Conservation (phyloP, 2,797 vertebrate genomes). For the Pygocentrus nattereri region DNA sequence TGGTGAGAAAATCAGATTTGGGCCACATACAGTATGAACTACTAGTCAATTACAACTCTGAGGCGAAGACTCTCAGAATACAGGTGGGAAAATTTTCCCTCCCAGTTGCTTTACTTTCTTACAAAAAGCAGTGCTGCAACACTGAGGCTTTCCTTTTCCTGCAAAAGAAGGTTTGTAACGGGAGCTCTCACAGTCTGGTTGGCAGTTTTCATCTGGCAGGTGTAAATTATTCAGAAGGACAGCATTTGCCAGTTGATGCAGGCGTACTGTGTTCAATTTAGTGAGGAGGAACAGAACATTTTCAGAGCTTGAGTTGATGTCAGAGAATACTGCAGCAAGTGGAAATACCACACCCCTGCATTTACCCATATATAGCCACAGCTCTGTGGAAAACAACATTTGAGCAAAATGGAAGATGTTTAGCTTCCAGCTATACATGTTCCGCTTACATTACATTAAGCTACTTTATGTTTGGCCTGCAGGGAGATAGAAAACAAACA, state of each 20-base stretch:
- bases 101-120: not conserved
- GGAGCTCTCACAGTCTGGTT: not conserved
- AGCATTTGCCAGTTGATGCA: conserved; percentile 20
- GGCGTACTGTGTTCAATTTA: not conserved
- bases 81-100: not conserved
- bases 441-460: not conserved
- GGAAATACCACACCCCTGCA: not conserved
- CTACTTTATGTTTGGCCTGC: not conserved
- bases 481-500: not conserved
- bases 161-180: not conserved
- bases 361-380: not conserved
- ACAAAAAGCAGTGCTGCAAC: not conserved
- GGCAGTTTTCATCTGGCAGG: conserved; percentile 28
- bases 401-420: not conserved
- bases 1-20: no score
- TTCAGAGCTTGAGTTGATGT: not conserved
- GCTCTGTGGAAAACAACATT: not conserved
- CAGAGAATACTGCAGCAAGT: not conserved
- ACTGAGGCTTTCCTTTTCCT: not conserved
- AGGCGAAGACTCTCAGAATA: not conserved
- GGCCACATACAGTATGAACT: no score
- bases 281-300: not conserved
- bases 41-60: no score
- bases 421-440: not conserved
- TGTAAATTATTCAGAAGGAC: conserved; percentile 30